phyloP scores from a whole-genome alignment of 2,888 invertebrate species.

The Sphecodes monilicornis region DNA sequence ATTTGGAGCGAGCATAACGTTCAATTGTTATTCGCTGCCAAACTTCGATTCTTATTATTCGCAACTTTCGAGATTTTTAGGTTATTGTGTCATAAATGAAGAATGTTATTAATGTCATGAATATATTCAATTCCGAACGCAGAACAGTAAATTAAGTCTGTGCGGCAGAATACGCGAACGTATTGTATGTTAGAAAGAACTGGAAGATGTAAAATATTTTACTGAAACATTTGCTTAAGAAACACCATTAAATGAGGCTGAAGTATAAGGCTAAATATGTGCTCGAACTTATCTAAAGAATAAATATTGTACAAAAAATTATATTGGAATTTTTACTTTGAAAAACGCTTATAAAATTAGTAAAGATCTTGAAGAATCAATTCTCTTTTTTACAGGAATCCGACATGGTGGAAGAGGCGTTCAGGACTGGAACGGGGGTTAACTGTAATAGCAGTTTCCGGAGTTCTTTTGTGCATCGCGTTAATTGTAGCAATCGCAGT shows the following conservation, averaged over 20 bases:
- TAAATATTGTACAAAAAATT: background rate
- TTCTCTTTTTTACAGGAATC: slow-evolving; percentile 86
- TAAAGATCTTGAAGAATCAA: no score
- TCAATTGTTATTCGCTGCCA: background rate
- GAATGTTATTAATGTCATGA: background rate
- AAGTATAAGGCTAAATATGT: background rate
- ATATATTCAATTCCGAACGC: background rate
- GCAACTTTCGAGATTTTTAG: background rate
- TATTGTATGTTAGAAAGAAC: background rate
- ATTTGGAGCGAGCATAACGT: background rate
- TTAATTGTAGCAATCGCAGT: slow-evolving; percentile 86
- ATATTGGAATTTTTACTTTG: background rate
- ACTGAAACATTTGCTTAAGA: background rate
- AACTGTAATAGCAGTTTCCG: slow-evolving; percentile 87
- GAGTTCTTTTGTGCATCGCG: slow-evolving; percentile 87
- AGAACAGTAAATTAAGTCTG: no score
- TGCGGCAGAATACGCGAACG: no score
- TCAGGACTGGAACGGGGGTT: slow-evolving; percentile 90
- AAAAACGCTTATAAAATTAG: background rate
- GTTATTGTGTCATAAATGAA: background rate
- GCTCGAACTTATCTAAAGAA: background rate
- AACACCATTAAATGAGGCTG: background rate
- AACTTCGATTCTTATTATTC: background rate
- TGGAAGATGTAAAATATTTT: background rate
- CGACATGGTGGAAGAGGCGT: slow-evolving; percentile 93